Percentiles rank a stretch among this genome's conserved stretches.
These are phyloP conservation scores for Abrostola tripartita DNA, from an alignment of 2,888 invertebrate genomes.

Conservation along the genomic window DNA sequence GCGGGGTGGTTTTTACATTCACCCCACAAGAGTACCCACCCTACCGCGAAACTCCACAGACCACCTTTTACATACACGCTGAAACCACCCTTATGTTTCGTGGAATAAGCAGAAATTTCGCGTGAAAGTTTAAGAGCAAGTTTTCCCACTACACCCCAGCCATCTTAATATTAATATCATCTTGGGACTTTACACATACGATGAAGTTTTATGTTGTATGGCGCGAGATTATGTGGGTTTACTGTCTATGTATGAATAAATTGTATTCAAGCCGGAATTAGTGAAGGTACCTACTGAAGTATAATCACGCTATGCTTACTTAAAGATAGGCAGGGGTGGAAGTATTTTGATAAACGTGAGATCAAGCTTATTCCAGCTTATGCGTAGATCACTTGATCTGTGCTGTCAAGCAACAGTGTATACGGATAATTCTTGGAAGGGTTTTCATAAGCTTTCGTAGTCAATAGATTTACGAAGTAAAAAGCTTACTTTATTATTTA, in stretches of 20 bases:
- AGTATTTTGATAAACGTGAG: too few relatives aligned
- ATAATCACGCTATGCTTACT: background rate
- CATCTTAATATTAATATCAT: constrained; percentile 85
- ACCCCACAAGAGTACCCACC: constrained; percentile 82
- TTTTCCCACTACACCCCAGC: constrained; percentile 65
- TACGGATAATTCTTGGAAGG: too few relatives aligned
- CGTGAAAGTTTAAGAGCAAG: constrained; percentile 34
- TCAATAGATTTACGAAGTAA: too few relatives aligned
- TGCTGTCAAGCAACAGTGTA: too few relatives aligned
- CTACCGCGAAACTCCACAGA: constrained; percentile 60
- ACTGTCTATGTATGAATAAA: constrained; percentile 34
- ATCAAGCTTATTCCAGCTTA: too few relatives aligned
- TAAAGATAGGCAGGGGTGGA: background rate
- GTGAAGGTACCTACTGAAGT: constrained; percentile 28
- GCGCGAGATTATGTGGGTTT: constrained; percentile 68
- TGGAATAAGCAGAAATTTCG: constrained; percentile 26
- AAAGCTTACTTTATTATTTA: too few relatives aligned
- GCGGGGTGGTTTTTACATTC: constrained; percentile 88
- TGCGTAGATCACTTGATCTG: too few relatives aligned
- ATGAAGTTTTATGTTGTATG: constrained; percentile 80
- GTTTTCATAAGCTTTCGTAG: too few relatives aligned
- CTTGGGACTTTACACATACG: constrained; percentile 82
- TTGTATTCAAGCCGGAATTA: constrained; percentile 30
- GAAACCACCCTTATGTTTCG: constrained; percentile 26
- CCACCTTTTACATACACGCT: constrained; percentile 52